Evolutionary conservation across 1,140 invertebrate genomes (phyloP).

Genomic region (Piezodorus guildinii): DNA sequence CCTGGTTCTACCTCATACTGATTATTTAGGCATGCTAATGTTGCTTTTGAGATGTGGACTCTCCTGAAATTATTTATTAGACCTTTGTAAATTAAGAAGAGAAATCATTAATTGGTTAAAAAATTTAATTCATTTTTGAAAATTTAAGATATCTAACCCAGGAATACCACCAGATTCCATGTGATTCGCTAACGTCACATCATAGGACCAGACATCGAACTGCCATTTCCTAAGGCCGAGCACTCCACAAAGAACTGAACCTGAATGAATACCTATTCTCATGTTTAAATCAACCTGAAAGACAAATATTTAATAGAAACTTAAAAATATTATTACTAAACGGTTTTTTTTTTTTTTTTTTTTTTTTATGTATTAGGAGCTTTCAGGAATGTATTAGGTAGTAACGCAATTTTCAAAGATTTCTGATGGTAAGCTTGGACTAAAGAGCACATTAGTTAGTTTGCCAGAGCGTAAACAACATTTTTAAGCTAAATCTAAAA

Average conservation of each 20-base stretch:
- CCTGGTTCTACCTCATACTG: conserved; percentile 89
- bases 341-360: too few relatives aligned
- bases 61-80: conserved; percentile 44
- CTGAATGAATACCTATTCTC: conserved; percentile 92
- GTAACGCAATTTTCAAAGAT: too few relatives aligned
- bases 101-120: not conserved
- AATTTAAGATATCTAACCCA: conserved; percentile 38
- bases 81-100: too few relatives aligned
- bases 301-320: conserved; percentile 22
- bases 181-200: conserved; percentile 94
- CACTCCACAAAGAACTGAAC: conserved; percentile 86
- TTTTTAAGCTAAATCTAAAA: too few relatives aligned
- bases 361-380: too few relatives aligned
- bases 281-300: conserved; percentile 81
- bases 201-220: conserved; percentile 97
- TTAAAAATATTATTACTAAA: too few relatives aligned
- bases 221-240: conserved; percentile 90
- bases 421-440: too few relatives aligned
- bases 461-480: too few relatives aligned
- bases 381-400: too few relatives aligned
- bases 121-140: not conserved
- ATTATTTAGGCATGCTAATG: conserved; percentile 69
- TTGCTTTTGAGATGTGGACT: conserved; percentile 82
- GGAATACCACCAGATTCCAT: conserved; percentile 91
- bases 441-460: too few relatives aligned